Base-by-base conservation (phyloP, 2,797 vertebrate genomes). In the Margarornis squamiger region DNA sequence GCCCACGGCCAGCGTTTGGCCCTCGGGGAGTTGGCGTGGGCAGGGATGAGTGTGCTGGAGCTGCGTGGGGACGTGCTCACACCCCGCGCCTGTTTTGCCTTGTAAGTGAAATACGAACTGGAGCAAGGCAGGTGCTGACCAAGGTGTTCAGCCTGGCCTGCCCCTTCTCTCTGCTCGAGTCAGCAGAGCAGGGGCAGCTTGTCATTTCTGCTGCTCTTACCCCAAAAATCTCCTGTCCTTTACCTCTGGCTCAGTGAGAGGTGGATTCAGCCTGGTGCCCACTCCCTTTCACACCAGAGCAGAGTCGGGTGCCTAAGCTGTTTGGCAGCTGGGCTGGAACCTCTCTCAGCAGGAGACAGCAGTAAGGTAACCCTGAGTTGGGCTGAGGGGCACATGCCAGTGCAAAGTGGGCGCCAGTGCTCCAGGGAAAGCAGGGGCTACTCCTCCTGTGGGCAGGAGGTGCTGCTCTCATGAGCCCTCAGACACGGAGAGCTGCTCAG, bases 1-100 rank as follows among this genome's bases (percentile, higher is more conserved):
- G 94, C 86, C 10, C 3, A 0, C 0, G 0, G 95, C 96, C 95
- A 83, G 46, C 90, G 94, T 96, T 97, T 96, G 95, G 90, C 68
- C 96, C 95, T 84, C 32, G 3, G 95, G 96, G 61, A 4, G 85
- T 24, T 65, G 82, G 88, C 62, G 95, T 86, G 21, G 96, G 96
- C 92, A 71, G 92, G 12, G 88, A 74, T 85, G 88, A 83, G 79
- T 38, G 93, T 49, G 88, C 82, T 45, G 91, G 88, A 36, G 93
- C 39, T 55, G 83, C 20, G 43, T 43, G 57, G 92, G 85, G 78
- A 85, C 0, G 0, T 21, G 91, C 45, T 57, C 88, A 39, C 72
- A 63, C 61, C 52, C 73, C 39, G 36, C 8, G 0, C 13, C 3
- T 65, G 61, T 94, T 96, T 92, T 96, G 96, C 90, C 92, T 86